Conservation (phyloP, 2,113 vertebrate genomes). For the Eidolon helvum region DNA sequence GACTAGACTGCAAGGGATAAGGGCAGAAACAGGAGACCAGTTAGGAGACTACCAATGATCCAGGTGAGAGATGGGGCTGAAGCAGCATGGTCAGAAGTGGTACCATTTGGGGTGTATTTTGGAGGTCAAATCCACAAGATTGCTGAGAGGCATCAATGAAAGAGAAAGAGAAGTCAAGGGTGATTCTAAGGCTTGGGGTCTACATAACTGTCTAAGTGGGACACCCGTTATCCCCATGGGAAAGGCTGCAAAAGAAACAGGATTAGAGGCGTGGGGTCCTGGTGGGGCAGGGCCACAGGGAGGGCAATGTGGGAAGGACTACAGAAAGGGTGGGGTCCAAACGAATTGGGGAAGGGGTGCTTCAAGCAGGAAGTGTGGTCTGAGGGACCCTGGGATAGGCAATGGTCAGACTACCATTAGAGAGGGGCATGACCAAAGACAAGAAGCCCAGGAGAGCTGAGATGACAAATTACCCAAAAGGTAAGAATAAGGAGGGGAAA, state of each 20-base stretch:
- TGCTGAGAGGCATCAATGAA: not conserved
- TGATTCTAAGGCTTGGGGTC: not conserved
- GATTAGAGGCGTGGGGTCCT: not conserved
- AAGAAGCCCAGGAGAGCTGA: not conserved
- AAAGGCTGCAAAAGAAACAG: not conserved
- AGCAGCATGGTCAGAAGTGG: not conserved
- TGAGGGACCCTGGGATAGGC: not conserved
- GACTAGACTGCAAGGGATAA: not conserved
- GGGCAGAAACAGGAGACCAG: not conserved
- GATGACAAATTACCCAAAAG: not conserved
- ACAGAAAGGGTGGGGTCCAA: not conserved
- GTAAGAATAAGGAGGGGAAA: too few species aligned
- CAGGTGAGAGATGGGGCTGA: not conserved
- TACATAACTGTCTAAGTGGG: accelerated
- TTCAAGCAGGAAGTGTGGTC: not conserved
- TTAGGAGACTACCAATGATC: not conserved
- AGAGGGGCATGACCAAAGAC: not conserved
- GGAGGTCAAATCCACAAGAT: not conserved
- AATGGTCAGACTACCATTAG: not conserved
- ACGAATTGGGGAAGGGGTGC: not conserved
- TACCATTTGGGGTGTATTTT: accelerated
- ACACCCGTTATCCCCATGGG: too few species aligned
- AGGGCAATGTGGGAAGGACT: not conserved
- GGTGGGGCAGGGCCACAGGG: too few species aligned
- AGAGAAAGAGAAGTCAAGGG: not conserved